Evolutionary conservation across 2,113 vertebrate species (phyloP).

Genomic region (Todiramphus saurophagus): DNA sequence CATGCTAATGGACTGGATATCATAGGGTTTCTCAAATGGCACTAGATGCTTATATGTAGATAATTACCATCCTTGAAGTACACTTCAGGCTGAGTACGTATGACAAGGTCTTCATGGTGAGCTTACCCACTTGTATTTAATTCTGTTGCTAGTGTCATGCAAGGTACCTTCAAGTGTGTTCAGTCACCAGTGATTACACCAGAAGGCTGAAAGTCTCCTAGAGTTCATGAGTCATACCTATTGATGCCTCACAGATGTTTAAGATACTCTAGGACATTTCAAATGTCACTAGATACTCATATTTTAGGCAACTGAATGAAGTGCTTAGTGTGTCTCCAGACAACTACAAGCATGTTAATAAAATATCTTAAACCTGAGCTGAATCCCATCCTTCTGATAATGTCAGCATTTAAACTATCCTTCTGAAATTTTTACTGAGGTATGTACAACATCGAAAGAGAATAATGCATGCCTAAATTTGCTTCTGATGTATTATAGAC

Average conservation of each 20-base stretch:
- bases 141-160: neutral
- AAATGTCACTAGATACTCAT: neutral
- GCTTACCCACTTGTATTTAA: neutral
- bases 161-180: neutral
- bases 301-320: neutral
- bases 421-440: neutral
- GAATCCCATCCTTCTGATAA: neutral
- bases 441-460: neutral
- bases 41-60: neutral
- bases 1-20: neutral
- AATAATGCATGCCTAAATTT: neutral
- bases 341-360: neutral
- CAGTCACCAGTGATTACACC: neutral
- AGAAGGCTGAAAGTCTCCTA: neutral
- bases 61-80: neutral
- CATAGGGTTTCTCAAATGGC: neutral
- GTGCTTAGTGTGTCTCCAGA: neutral
- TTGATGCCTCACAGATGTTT: neutral
- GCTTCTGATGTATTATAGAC: neutral
- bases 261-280: neutral
- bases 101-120: neutral
- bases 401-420: neutral
- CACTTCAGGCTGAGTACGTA: neutral
- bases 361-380: neutral
- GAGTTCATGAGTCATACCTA: neutral